Evolutionary conservation across 2,113 vertebrate species (phyloP).

Genomic region (Siniperca knerii): DNA sequence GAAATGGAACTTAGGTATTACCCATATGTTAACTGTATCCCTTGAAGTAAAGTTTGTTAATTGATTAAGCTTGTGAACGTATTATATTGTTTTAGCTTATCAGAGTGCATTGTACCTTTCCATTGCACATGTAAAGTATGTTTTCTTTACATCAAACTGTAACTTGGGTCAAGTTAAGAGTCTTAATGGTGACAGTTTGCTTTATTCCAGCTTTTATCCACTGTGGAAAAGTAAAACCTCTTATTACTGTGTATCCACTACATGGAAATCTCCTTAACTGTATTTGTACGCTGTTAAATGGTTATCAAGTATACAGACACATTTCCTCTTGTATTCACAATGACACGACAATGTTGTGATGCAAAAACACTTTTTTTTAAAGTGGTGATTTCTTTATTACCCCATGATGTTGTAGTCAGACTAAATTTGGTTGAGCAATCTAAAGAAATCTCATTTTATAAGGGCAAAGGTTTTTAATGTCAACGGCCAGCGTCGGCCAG

Average conservation of each 20-base stretch:
- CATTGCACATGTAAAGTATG: constrained; percentile 38
- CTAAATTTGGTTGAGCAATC: background rate
- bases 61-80: background rate
- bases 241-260: background rate
- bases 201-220: background rate
- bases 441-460: constrained; percentile 51
- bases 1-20: background rate
- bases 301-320: background rate
- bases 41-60: background rate
- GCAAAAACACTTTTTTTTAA: constrained; percentile 22
- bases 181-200: constrained; percentile 3
- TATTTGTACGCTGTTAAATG: too few relatives aligned
- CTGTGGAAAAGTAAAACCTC: background rate
- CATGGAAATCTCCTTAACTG: background rate
- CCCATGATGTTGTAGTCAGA: constrained; percentile 6
- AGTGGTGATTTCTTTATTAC: background rate
- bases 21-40: background rate
- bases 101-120: constrained; percentile 6
- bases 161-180: background rate
- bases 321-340: too few relatives aligned
- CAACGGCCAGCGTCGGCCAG: constrained; percentile 1
- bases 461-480: constrained; percentile 64
- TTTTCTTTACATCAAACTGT: constrained; percentile 4
- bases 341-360: background rate
- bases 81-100: background rate